A percentile compares a stretch with the other conserved stretches of the same genome.
These are phyloP conservation scores for Edolisoma coerulescens DNA, from an alignment of 2,113 vertebrate species.

Conservation along the genomic window DNA sequence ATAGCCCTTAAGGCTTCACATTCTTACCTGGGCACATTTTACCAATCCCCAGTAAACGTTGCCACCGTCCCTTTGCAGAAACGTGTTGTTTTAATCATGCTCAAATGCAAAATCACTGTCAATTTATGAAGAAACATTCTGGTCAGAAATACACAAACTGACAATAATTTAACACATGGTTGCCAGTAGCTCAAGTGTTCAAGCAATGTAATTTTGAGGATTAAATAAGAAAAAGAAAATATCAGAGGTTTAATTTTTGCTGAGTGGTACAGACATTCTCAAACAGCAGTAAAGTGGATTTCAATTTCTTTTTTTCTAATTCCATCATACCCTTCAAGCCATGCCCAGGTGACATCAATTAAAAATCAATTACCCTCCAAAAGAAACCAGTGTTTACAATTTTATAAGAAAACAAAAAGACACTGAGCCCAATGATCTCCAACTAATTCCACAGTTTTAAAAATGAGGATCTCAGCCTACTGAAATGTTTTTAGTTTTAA, in stretches of 20 bases:
- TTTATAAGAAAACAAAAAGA: neutral
- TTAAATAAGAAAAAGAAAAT: neutral
- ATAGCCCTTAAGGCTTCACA: neutral
- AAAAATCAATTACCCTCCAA: neutral
- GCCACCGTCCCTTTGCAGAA: neutral
- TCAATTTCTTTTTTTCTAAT: neutral
- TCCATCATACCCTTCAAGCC: neutral
- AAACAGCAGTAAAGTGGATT: neutral
- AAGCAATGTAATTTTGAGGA: neutral
- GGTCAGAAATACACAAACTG: neutral
- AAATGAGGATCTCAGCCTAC: neutral
- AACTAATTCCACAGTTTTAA: neutral
- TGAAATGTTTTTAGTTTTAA: constrained; percentile 14
- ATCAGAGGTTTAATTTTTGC: neutral
- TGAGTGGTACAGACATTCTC: neutral
- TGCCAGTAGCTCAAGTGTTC: neutral
- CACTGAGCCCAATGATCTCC: neutral
- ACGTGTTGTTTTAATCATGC: neutral
- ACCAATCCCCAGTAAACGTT: neutral
- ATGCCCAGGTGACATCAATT: neutral
- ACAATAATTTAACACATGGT: neutral
- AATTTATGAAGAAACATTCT: neutral
- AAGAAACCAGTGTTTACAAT: neutral
- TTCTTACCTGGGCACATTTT: neutral
- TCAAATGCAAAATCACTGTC: neutral